Percentiles rank a stretch among this genome's conserved stretches.
phyloP scores from a whole-genome alignment of 2,888 invertebrate genomes.

The Drosophila formosana region DNA sequence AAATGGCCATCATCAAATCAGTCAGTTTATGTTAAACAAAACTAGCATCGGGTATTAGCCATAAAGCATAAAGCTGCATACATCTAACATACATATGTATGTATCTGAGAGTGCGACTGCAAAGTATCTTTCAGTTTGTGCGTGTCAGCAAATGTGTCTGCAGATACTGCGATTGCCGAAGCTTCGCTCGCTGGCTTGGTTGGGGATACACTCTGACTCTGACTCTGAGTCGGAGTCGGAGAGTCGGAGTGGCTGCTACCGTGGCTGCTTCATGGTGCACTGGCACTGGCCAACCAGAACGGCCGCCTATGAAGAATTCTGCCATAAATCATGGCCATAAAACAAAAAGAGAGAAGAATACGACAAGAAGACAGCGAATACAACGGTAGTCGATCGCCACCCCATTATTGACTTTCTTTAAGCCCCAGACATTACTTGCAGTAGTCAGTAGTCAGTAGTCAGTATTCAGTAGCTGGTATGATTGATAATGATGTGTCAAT shows the following conservation, averaged over 20 bases:
- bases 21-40: slow-evolving; percentile 74
- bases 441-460: background rate
- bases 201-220: background rate
- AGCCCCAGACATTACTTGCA: slow-evolving; percentile 4
- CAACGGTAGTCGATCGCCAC: slow-evolving; percentile 43
- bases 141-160: slow-evolving; percentile 57
- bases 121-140: slow-evolving; percentile 43
- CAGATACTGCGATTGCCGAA: slow-evolving; percentile 22
- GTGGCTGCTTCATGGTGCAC: slow-evolving; percentile 68
- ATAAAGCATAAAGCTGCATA: slow-evolving; percentile 57
- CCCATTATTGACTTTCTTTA: background rate
- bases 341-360: slow-evolving; percentile 29
- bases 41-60: slow-evolving; percentile 57
- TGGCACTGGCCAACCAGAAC: slow-evolving; percentile 78
- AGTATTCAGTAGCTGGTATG: slow-evolving; percentile 30
- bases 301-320: slow-evolving; percentile 81
- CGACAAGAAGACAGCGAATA: slow-evolving; percentile 35
- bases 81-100: background rate
- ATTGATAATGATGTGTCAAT: slow-evolving; percentile 84
- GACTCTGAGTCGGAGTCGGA: too few species aligned
- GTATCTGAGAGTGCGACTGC: slow-evolving; percentile 9
- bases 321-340: slow-evolving; percentile 79
- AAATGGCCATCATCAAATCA: slow-evolving; percentile 71
- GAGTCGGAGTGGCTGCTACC: background rate
- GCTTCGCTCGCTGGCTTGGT: too few species aligned